Evolutionary conservation across 2,888 invertebrate genomes (phyloP), one percentile per base, ranked within the genome.

Genomic region (Drosophila sordidula): DNA sequence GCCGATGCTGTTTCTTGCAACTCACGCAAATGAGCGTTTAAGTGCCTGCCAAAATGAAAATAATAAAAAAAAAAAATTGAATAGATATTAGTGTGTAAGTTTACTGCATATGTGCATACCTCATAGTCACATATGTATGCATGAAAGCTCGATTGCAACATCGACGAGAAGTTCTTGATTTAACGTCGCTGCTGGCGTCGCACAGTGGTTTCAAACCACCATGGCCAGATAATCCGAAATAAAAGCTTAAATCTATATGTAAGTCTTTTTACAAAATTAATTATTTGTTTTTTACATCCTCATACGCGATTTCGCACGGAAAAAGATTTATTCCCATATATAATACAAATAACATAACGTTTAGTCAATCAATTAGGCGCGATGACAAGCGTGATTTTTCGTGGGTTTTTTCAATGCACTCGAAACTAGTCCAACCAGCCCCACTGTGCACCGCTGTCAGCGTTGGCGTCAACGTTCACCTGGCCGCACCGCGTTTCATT

Each of bases 161-260:
- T 65, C 64, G 52, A 63, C 72, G 29, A 59, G 73, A 87, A 77
- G 85, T 84, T 85, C 79, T 81, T 71, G 61, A 77, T 65, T 76
- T 36, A 50, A 61, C 25, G 32, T 59, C 12, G 14, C 8, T 42
- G 26, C 44, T 32, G 22, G 26, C 16, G 22, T 1, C n/a, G 56
- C 32, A 82, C 73, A 65, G 55, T 79, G 78, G 63, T 0, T 1
- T 3, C 3, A 45, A 11, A 22, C 34, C 38, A 14, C 22, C 22
- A n/a, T 9, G 8, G 29, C 2, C 29, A 29, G 9, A 3, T 22
- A 22, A 2, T 16, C 14, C 25, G 11, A 14, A 14, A 12, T 1
- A 6, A 8, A 9, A 9, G 9, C 2, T 1, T 12, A 5, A 9
- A n/a, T 44, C 12, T 2, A 12, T 22, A 11, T 2, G 8, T 18